phyloP scores from a whole-genome alignment of 2,888 invertebrate species.

The Liopterus haemorrhoidalis region DNA sequence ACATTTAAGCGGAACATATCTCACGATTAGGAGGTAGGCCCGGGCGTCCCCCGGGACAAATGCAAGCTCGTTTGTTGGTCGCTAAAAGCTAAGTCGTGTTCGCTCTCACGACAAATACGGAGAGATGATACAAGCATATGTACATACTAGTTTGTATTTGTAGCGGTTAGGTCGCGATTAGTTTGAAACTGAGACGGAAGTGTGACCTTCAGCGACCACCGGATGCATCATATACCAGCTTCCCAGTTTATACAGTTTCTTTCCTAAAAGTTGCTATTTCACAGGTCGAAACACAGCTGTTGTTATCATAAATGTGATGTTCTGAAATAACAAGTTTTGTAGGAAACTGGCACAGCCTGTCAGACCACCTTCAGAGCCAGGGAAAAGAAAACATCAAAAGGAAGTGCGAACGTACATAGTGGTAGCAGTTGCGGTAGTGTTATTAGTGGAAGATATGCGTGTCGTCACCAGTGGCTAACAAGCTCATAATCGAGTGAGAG shows the following conservation, averaged over 20 bases:
- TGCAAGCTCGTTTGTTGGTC: slow-evolving; percentile 5
- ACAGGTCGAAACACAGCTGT: slow-evolving; percentile 14
- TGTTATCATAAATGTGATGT: slow-evolving; percentile 19
- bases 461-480: slow-evolving; percentile 14
- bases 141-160: too few relatives aligned
- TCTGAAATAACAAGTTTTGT: slow-evolving; percentile 18
- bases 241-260: too few relatives aligned
- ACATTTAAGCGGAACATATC: slow-evolving; percentile 13
- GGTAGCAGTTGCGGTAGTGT: too few relatives aligned
- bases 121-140: too few relatives aligned
- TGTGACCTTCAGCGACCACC: too few relatives aligned
- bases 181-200: too few relatives aligned
- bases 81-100: slow-evolving; percentile 18
- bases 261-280: slow-evolving; percentile 7
- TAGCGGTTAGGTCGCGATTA: too few relatives aligned
- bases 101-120: slow-evolving; percentile 8
- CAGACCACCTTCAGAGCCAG: slow-evolving; percentile 4
- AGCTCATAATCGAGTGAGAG: slow-evolving; percentile 12
- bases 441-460: slow-evolving; percentile 9
- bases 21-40: slow-evolving; percentile 18
- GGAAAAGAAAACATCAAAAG: slow-evolving; percentile 16
- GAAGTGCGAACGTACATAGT: slow-evolving; percentile 12
- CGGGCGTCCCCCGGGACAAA: slow-evolving; percentile 8
- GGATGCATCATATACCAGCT: too few relatives aligned
- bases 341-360: too few relatives aligned